Percentiles rank a stretch among this genome's conserved stretches.
phyloP scores from a whole-genome alignment of 2,797 vertebrate genomes.

The Meriones psammophilus region DNA sequence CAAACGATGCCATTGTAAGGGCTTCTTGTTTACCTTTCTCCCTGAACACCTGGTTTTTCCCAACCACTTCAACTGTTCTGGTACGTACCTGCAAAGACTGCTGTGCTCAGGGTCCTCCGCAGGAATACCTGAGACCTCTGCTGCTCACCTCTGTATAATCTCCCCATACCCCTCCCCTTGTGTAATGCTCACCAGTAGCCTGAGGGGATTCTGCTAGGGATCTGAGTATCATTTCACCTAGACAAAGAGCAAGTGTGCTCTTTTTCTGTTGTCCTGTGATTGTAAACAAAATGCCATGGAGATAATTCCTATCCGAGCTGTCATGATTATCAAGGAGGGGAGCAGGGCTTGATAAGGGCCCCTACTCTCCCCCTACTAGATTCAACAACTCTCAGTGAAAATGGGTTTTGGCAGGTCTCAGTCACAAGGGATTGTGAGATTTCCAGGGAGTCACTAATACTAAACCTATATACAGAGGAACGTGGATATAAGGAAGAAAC shows the following conservation, averaged over 20 bases:
- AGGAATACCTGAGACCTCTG: slow-evolving; percentile 68
- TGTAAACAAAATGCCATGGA: slow-evolving; percentile 21
- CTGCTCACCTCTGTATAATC: slow-evolving; percentile 39
- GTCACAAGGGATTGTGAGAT: neutral
- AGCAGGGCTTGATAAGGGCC: neutral
- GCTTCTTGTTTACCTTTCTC: slow-evolving; percentile 43
- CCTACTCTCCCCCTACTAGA: neutral
- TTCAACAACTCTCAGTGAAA: slow-evolving; percentile 1
- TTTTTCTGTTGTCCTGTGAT: neutral
- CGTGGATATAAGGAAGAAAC: neutral
- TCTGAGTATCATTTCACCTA: neutral
- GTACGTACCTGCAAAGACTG: slow-evolving; percentile 1
- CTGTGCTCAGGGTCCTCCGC: neutral
- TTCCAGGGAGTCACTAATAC: slow-evolving; percentile 5
- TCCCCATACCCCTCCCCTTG: neutral
- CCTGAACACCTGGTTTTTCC: slow-evolving; percentile 57
- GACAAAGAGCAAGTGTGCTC: neutral
- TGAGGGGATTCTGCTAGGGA: neutral
- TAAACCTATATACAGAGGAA: neutral
- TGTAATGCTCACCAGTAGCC: neutral
- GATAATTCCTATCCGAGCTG: neutral
- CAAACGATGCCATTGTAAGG: slow-evolving; percentile 5
- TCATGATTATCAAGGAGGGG: neutral
- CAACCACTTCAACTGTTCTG: slow-evolving; percentile 37
- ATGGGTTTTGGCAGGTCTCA: neutral